phyloP scores from a whole-genome alignment of 2,113 vertebrate genomes.

The Phrynocephalus versicolor region DNA sequence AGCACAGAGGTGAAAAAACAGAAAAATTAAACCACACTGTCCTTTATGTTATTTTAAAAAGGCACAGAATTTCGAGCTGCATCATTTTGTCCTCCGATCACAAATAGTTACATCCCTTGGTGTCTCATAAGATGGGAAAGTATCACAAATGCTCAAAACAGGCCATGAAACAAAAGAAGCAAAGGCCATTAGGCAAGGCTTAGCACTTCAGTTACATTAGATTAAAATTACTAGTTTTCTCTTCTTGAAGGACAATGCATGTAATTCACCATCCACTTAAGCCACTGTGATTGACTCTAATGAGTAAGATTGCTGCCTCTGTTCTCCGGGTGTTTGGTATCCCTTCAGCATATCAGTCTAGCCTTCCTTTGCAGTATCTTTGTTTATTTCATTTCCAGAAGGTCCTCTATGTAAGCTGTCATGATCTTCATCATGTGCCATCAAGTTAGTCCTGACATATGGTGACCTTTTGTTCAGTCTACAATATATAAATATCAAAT shows the following conservation, averaged over 20 bases:
- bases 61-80: background rate
- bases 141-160: background rate
- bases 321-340: background rate
- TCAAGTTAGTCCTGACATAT: no score
- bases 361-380: background rate
- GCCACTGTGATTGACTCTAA: conserved; percentile 9
- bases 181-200: background rate
- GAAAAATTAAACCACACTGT: background rate
- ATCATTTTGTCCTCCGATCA: background rate
- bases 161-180: background rate
- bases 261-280: background rate
- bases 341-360: background rate
- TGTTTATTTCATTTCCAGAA: background rate
- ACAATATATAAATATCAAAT: no score
- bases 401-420: background rate
- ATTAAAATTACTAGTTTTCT: background rate
- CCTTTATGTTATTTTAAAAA: background rate
- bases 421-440: no score
- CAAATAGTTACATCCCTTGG: background rate
- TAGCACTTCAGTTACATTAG: background rate
- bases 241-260: background rate
- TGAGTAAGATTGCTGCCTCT: conserved; percentile 4
- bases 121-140: background rate
- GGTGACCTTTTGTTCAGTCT: no score
- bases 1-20: background rate